phyloP scores from a whole-genome alignment of 2,113 vertebrate genomes.

The Oncorhynchus clarkii region DNA sequence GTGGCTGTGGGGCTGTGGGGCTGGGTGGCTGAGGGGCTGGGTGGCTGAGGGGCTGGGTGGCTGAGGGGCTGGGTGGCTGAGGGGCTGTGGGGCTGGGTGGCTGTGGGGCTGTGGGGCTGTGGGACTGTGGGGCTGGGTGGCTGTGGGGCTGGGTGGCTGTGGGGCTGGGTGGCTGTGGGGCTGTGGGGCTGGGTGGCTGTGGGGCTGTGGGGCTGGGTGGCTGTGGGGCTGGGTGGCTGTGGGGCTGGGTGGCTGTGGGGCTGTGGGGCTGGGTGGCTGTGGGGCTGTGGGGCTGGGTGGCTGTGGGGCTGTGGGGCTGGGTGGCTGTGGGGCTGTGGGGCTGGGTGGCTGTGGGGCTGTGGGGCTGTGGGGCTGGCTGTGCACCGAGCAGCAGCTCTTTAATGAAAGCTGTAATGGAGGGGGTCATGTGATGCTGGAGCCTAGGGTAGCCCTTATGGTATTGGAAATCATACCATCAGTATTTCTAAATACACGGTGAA shows the following conservation, averaged over 20 bases:
- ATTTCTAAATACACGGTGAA: no score
- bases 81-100: conserved; percentile 10
- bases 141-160: conserved; percentile 28
- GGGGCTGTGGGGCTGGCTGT: conserved; percentile 6
- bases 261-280: conserved; percentile 23
- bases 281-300: no score
- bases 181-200: conserved; percentile 30
- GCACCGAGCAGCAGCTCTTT: conserved; percentile 49
- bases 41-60: not conserved
- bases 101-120: not conserved
- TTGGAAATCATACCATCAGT: no score
- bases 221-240: conserved; percentile 30
- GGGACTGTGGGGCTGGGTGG: not conserved
- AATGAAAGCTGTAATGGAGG: conserved; percentile 53
- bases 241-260: conserved; percentile 13
- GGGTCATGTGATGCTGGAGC: conserved; percentile 28
- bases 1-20: conserved; percentile 21
- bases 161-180: fast-evolving
- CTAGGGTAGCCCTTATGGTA: not conserved
- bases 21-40: no score
- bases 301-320: not conserved
- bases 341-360: not conserved
- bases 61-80: not conserved
- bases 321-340: conserved; percentile 33
- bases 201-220: not conserved